Evolutionary conservation across 2,888 invertebrate species (phyloP).

Genomic region (Agrochola litura): DNA sequence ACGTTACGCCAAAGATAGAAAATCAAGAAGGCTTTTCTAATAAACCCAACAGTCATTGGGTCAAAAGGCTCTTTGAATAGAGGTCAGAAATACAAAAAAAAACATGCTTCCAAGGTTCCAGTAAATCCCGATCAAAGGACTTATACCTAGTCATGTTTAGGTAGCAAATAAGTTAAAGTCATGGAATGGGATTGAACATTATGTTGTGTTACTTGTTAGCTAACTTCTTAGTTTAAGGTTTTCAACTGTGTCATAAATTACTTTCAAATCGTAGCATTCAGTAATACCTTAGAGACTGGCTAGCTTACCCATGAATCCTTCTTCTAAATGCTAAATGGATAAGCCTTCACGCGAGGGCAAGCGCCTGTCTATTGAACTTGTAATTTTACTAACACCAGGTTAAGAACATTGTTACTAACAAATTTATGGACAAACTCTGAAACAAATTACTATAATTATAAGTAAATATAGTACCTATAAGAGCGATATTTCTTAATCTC

Average conservation of each 20-base stretch:
- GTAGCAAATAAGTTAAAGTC: not conserved
- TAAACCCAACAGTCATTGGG: constrained; percentile 18
- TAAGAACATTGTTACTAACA: too few species aligned
- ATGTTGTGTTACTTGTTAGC: not conserved
- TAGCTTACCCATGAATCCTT: not conserved
- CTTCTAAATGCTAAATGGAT: not conserved
- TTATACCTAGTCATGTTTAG: not conserved
- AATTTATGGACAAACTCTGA: too few species aligned
- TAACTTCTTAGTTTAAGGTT: not conserved
- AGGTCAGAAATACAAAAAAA: constrained; percentile 9
- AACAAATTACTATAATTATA: too few species aligned
- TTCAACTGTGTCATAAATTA: not conserved
- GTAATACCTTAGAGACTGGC: not conserved
- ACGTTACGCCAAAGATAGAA: not conserved
- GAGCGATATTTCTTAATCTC: not conserved
- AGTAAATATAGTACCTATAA: too few species aligned
- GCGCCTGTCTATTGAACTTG: too few species aligned
- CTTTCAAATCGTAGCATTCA: not conserved
- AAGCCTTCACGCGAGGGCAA: too few species aligned
- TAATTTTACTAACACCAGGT: too few species aligned
- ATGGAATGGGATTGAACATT: not conserved
- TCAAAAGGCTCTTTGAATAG: constrained; percentile 18
- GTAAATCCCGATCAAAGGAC: not conserved
- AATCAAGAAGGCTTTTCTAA: not conserved
- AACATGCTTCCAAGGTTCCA: not conserved